Base-by-base conservation (phyloP, 53 echinoderm and acorn worm species). In the Apostichopus leukothele region DNA sequence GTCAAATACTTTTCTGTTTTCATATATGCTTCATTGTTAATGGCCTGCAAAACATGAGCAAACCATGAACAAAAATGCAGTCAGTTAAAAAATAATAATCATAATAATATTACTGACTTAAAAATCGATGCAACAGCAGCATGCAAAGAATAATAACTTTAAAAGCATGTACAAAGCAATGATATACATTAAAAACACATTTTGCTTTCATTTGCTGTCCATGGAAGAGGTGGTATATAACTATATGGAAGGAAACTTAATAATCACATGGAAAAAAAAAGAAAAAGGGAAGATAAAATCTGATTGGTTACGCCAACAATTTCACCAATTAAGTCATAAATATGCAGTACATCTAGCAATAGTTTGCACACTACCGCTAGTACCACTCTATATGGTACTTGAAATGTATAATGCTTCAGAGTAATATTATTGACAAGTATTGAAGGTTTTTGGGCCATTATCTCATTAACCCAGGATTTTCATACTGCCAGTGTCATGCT, bases 21-120 rank as follows among this genome's bases (percentile, higher is more conserved):
- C 23, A 23, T 23, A 68, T 68, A 16, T 68, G 71, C 71, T 18
- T 68, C 71, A 68, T 16, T 68, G 71, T 68, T 68, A 16, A 68
- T 68, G 71, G 71, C 71, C 71, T 68, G 71, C 71, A 68, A 68
- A 68, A 68, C 71, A 68, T n/a, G 71, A 68, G 71, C 71, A 68
- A 68, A 68, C 71, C 71, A 16, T 68, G 6, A 68, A 68, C 18
- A 68, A 68, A 68, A 68, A 68, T 16, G 71, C 18, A 68, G 71
- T 68, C 1, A 6, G 5, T 8, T 57, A 57, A 57, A 14, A 68
- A 18, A 68, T 19, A 68, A 27, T 27, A 27, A 27, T 27, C 27
- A 27, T 27, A 1, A 27, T 27, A 27, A 27, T 27, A 27, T 27
- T 27, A 27, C 71, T 12, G 71, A 68, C 71, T 68, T 6, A 68